These are phyloP conservation scores for Platyrinchus mystaceus DNA, from an alignment of 2,797 vertebrate genomes.

Conservation along the genomic window DNA sequence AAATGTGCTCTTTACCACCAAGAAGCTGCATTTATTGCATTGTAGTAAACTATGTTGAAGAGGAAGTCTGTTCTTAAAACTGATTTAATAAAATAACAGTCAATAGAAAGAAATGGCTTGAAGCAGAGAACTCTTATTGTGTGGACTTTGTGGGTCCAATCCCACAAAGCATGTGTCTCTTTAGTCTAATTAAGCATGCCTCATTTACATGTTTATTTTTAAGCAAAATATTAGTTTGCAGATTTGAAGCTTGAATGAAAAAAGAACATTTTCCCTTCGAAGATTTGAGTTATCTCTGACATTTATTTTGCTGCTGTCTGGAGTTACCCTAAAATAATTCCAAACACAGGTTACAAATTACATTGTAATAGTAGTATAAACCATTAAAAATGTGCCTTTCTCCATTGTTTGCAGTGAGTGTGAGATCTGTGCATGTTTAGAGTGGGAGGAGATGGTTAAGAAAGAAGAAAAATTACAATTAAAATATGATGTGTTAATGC, in stretches of 20 bases:
- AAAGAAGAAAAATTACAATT: neutral
- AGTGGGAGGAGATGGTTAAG: neutral
- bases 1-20: neutral
- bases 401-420: neutral
- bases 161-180: neutral
- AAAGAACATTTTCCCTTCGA: neutral
- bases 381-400: neutral
- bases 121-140: neutral
- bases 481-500: neutral
- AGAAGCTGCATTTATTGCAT: neutral
- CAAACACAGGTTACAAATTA: neutral
- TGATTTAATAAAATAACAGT: neutral
- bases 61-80: neutral
- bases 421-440: accelerated
- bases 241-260: neutral
- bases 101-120: neutral
- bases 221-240: neutral
- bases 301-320: neutral
- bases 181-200: neutral
- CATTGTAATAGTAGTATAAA: neutral
- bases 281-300: neutral
- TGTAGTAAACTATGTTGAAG: neutral
- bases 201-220: neutral
- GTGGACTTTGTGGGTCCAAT: neutral
- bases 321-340: neutral